Conservation (phyloP, 2,113 vertebrate genomes). For the Ciconia boyciana region DNA sequence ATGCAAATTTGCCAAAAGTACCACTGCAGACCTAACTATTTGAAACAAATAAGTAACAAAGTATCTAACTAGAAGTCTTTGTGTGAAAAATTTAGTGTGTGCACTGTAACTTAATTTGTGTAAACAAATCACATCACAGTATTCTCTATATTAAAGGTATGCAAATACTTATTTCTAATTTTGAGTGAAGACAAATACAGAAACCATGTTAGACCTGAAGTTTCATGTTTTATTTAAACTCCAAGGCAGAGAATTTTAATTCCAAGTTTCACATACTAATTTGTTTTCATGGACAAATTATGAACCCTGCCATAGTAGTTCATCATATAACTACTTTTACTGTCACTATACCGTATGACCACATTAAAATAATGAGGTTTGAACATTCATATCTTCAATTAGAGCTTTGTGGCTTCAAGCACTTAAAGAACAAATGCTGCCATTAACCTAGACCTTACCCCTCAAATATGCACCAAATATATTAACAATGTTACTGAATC, state of each 20-base stretch:
- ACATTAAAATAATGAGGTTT: constrained; percentile 41
- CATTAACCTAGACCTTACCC: constrained; percentile 48
- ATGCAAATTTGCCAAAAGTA: background rate
- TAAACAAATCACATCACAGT: background rate
- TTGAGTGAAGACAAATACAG: background rate
- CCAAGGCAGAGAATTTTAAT: constrained; percentile 3
- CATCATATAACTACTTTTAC: background rate
- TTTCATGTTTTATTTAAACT: constrained; percentile 6
- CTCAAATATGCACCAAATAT: constrained; percentile 1
- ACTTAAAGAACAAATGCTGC: constrained; percentile 47
- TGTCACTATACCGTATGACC: background rate
- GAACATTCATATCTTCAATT: constrained; percentile 30
- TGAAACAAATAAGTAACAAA: background rate
- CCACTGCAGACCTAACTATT: background rate
- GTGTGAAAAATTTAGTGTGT: background rate
- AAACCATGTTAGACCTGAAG: background rate
- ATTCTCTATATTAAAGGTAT: background rate
- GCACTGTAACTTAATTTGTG: background rate
- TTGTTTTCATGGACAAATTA: background rate
- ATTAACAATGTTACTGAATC: constrained; percentile 10
- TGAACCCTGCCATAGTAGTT: background rate
- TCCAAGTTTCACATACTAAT: background rate
- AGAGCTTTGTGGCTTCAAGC: constrained; percentile 17
- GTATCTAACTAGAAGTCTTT: background rate
- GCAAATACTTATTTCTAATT: background rate